Conservation (phyloP, 2,113 vertebrate genomes). For the Anser brachyrhynchus region DNA sequence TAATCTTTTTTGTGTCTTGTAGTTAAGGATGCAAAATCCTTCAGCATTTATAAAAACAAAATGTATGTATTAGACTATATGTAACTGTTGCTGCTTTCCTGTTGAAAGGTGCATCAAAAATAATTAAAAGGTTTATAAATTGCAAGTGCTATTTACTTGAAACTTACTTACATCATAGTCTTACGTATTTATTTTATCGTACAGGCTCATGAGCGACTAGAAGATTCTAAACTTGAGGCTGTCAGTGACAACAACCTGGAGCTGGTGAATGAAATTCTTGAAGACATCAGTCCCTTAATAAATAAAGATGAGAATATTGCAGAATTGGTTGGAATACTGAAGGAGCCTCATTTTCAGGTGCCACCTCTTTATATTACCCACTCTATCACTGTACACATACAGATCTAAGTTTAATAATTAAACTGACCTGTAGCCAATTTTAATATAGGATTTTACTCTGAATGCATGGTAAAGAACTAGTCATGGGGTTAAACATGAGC, state of each 20-base stretch:
- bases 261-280: conserved; percentile 92
- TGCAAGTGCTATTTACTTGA: background rate
- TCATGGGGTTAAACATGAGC: background rate
- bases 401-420: background rate
- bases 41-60: background rate
- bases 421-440: background rate
- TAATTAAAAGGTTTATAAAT: background rate
- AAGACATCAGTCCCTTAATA: conserved; percentile 86
- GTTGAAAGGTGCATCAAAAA: background rate
- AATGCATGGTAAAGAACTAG: background rate
- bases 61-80: background rate
- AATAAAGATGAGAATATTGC: conserved; percentile 84
- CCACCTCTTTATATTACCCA: background rate
- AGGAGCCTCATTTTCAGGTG: conserved; percentile 97
- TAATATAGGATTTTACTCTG: background rate
- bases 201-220: conserved; percentile 94
- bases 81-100: background rate
- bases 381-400: background rate
- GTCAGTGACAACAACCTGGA: conserved; percentile 93
- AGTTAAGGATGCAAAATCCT: background rate
- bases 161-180: background rate
- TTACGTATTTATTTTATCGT: conserved; percentile 27
- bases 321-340: conserved; percentile 90
- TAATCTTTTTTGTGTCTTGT: background rate
- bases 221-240: conserved; percentile 93